Evolutionary conservation across 2,888 invertebrate species (phyloP).

Genomic region (Seira sanloemensis): DNA sequence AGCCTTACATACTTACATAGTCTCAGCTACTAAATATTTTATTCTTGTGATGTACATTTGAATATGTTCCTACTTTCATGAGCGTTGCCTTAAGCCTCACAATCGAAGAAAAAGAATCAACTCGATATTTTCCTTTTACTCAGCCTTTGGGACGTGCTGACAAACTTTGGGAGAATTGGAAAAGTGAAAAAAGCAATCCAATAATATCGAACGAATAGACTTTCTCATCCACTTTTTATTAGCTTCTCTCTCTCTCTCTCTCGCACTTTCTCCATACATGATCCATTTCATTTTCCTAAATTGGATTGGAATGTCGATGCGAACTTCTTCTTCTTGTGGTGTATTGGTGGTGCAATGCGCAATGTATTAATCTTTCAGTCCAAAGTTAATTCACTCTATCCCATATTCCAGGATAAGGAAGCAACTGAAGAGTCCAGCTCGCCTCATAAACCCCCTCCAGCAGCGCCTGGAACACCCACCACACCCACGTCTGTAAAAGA

Average conservation of each 20-base stretch:
- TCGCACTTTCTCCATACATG: neutral
- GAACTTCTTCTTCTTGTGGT: neutral
- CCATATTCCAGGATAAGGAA: conserved; percentile 51
- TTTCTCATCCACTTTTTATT: neutral
- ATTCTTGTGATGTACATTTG: neutral
- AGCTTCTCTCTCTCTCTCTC: neutral
- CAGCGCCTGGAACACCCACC: conserved; percentile 27
- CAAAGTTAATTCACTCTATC: neutral
- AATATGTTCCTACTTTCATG: neutral
- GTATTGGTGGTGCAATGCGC: neutral
- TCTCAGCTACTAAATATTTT: neutral
- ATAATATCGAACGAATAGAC: neutral
- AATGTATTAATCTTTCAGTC: too few relatives aligned
- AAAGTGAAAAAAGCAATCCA: neutral
- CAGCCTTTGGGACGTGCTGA: neutral
- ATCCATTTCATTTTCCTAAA: neutral
- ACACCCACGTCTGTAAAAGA: conserved; percentile 2
- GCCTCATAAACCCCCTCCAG: conserved; percentile 7
- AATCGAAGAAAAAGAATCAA: neutral
- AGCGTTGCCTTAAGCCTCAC: neutral
- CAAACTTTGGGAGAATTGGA: neutral
- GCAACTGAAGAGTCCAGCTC: conserved; percentile 65
- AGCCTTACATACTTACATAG: neutral
- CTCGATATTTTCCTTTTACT: neutral
- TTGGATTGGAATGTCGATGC: neutral